Evolutionary conservation across 2,113 vertebrate species (phyloP).

Genomic region (Etheostoma cragini): DNA sequence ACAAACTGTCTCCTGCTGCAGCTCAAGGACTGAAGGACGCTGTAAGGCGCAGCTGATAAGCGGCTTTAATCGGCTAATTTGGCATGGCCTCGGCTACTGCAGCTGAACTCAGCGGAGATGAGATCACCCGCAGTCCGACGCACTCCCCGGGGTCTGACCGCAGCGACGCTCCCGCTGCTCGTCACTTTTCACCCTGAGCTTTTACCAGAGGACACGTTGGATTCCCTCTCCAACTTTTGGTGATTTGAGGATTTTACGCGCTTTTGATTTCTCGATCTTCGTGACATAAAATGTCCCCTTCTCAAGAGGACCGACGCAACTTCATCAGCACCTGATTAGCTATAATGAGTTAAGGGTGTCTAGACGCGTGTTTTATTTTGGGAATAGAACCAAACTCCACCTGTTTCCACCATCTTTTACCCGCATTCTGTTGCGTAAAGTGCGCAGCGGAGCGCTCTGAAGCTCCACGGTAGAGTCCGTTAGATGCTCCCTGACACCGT

Average conservation of each 20-base stretch:
- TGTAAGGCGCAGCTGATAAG: slow-evolving; percentile 67
- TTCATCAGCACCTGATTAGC: neutral
- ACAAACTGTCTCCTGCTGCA: slow-evolving; percentile 46
- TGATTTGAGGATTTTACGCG: neutral
- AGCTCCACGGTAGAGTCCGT: neutral
- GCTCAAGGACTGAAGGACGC: slow-evolving; percentile 72
- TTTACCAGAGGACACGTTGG: neutral
- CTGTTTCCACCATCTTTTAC: slow-evolving; percentile 20
- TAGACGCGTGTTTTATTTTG: neutral
- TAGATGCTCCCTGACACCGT: slow-evolving; percentile 5
- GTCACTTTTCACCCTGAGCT: neutral
- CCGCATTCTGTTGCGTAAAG: slow-evolving; percentile 34
- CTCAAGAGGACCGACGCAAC: neutral
- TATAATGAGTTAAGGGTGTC: neutral
- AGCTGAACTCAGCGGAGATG: slow-evolving; percentile 26
- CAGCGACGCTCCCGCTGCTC: neutral
- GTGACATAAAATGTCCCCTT: neutral
- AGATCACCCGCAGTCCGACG: neutral
- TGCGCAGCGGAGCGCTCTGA: slow-evolving; percentile 33
- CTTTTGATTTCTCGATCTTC: neutral
- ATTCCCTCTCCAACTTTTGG: neutral
- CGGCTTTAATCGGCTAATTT: slow-evolving; percentile 75
- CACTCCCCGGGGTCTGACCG: slow-evolving; percentile 3
- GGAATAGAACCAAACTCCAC: neutral
- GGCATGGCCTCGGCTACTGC: slow-evolving; percentile 18